A percentile compares a stretch with the other conserved stretches of the same genome.
These are phyloP conservation scores for Schizotus pectinicornis DNA, from an alignment of 2,888 invertebrate species.

Conservation along the genomic window DNA sequence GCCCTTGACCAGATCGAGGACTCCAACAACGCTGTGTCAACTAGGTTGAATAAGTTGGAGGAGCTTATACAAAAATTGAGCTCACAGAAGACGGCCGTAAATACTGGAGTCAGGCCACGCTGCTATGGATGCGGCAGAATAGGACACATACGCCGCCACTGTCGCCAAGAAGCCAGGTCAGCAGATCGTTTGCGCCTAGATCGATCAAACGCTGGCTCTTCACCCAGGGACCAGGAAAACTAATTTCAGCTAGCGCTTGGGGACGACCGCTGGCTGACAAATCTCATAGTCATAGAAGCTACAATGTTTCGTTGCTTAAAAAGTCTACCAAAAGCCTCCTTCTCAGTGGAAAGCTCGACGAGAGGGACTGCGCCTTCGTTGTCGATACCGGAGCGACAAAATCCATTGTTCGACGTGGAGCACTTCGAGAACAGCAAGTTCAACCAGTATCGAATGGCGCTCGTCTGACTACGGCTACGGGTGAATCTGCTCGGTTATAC, in stretches of 20 bases:
- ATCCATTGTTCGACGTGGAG: background rate
- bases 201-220: too few species aligned
- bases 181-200: too few species aligned
- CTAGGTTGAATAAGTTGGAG: too few species aligned
- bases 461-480: background rate
- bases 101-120: too few species aligned
- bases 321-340: background rate
- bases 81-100: too few species aligned
- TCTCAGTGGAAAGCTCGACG: background rate
- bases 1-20: too few species aligned
- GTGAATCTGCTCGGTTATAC: background rate
- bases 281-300: background rate
- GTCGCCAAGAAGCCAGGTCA: too few species aligned
- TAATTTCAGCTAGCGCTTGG: background rate
- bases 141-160: too few species aligned
- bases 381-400: background rate
- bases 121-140: too few species aligned
- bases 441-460: background rate
- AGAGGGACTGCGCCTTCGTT: background rate
- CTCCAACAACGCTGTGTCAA: too few species aligned
- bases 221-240: slow-evolving; percentile 1
- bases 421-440: background rate
- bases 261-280: background rate
- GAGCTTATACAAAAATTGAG: too few species aligned
- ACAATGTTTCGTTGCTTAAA: background rate